These are phyloP conservation scores for Globodera ellingtonae DNA, from an alignment of 1,140 invertebrate genomes.

Conservation along the genomic window DNA sequence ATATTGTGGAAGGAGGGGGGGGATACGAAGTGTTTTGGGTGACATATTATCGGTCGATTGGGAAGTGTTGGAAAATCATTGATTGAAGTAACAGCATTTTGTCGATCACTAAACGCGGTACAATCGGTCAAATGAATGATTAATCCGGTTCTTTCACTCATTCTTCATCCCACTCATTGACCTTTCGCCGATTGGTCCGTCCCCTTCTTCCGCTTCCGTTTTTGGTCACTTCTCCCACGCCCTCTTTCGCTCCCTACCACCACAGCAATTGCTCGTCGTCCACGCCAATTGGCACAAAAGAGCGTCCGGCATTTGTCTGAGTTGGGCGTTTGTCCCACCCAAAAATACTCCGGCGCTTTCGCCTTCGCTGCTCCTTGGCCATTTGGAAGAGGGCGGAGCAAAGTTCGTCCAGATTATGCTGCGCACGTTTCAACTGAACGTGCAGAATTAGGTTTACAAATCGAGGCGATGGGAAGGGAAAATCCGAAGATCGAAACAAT, in stretches of 20 bases:
- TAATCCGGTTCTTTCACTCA: neutral
- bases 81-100: neutral
- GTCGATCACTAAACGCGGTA: too few relatives aligned
- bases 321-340: neutral
- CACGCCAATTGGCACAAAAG: neutral
- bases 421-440: neutral
- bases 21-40: too few relatives aligned
- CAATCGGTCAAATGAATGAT: neutral
- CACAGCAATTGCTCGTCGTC: conserved; percentile 7
- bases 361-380: conserved; percentile 2
- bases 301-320: neutral
- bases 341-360: neutral
- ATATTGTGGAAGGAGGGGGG: too few relatives aligned
- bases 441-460: neutral
- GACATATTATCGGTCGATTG: neutral
- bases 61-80: neutral
- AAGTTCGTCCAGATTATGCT: neutral
- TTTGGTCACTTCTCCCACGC: neutral
- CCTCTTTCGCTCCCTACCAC: neutral
- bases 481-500: neutral
- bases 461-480: neutral
- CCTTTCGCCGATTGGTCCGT: neutral
- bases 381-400: conserved; percentile 12
- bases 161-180: neutral
- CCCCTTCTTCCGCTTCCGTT: neutral